Evolutionary conservation across 2,888 invertebrate species (phyloP).

Genomic region (Lutraria lutraria): DNA sequence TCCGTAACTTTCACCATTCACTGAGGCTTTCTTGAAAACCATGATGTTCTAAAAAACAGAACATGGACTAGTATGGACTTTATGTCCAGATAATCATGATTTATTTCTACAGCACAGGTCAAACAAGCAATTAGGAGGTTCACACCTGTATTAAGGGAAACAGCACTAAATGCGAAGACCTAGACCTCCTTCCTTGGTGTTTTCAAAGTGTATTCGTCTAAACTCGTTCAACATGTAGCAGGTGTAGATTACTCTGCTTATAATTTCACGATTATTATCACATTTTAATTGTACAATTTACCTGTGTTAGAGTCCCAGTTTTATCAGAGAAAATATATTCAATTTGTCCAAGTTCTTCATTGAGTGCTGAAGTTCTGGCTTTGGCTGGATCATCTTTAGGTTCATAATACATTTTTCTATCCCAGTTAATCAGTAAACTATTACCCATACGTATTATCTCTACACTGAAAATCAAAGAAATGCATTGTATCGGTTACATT

Average conservation of each 20-base stretch:
- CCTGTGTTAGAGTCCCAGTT: constrained; percentile 98
- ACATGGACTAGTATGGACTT: background rate
- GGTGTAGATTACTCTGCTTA: background rate
- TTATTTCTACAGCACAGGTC: too few species aligned
- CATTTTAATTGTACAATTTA: constrained; percentile 69
- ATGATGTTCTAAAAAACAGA: constrained; percentile 93
- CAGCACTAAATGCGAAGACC: too few species aligned
- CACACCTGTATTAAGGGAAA: too few species aligned
- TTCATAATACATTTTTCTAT: constrained; percentile 98
- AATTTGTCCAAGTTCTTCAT: constrained; percentile 99
- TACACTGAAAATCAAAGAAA: constrained; percentile 87
- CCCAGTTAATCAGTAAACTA: constrained; percentile 99
- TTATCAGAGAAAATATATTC: constrained; percentile 99
- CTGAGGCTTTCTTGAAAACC: constrained; percentile 99
- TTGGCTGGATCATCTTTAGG: constrained; percentile 96
- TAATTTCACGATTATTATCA: too few species aligned
- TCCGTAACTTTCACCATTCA: constrained; percentile 96
- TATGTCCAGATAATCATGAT: too few species aligned
- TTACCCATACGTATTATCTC: constrained; percentile 98
- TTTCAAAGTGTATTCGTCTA: background rate
- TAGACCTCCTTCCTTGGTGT: too few species aligned
- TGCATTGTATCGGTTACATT: too few species aligned
- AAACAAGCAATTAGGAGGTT: background rate
- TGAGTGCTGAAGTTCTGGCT: constrained; percentile 98
- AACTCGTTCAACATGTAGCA: background rate